Evolutionary conservation across 1,140 invertebrate species (phyloP).

Genomic region (Ptiloglossa arizonensis): DNA sequence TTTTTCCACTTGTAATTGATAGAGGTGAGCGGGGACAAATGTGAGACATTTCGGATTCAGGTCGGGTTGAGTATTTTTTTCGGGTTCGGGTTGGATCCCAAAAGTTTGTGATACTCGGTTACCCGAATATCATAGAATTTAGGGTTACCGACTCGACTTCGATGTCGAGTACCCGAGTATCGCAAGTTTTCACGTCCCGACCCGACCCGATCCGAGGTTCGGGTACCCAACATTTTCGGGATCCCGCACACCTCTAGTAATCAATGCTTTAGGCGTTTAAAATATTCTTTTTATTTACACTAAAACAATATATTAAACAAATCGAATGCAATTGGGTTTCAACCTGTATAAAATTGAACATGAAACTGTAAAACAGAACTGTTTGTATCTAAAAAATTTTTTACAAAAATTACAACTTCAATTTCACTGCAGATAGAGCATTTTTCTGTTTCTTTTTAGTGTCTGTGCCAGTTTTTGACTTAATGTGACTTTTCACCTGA

Average conservation of each 20-base stretch:
- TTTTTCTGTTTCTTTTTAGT: conserved; percentile 75
- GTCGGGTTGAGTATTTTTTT: too few species aligned
- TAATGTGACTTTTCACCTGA: conserved; percentile 83
- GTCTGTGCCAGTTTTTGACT: conserved; percentile 71
- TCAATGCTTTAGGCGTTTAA: background rate
- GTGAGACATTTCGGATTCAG: too few species aligned
- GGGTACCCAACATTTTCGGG: too few species aligned
- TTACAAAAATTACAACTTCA: conserved; percentile 81
- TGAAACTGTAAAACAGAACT: background rate
- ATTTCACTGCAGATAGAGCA: conserved; percentile 76
- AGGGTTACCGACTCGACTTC: too few species aligned
- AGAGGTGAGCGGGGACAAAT: too few species aligned
- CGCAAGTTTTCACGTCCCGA: too few species aligned
- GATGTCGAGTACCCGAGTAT: too few species aligned
- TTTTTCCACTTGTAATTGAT: background rate
- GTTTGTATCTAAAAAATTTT: conserved; percentile 33
- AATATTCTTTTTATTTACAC: background rate
- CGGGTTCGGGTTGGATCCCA: too few species aligned
- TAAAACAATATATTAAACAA: background rate
- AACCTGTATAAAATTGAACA: background rate
- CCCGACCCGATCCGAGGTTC: too few species aligned
- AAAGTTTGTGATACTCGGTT: too few species aligned
- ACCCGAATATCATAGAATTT: background rate
- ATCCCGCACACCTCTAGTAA: too few species aligned
- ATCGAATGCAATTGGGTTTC: background rate